Conservation (phyloP, 2,113 vertebrate species). For the Sceloporus tristichus region DNA sequence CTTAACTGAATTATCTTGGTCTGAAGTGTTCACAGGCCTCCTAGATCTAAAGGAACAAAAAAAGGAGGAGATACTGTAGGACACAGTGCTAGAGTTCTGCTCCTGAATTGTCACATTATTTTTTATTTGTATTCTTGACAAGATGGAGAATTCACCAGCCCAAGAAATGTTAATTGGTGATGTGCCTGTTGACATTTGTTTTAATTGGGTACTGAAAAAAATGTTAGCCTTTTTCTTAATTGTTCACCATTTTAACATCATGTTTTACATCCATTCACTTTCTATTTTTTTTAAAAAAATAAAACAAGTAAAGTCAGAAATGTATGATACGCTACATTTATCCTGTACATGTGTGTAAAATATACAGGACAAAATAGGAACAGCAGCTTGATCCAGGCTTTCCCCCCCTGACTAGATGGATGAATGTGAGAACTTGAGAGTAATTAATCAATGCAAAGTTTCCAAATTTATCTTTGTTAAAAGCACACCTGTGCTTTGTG, state of each 20-base stretch:
- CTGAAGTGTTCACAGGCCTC: accelerated
- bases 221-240: slow-evolving; percentile 6
- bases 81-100: background rate
- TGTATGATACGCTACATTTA: background rate
- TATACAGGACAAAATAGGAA: slow-evolving; percentile 7
- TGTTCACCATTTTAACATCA: background rate
- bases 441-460: slow-evolving; percentile 72
- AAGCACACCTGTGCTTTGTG: slow-evolving; percentile 58
- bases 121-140: background rate
- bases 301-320: background rate
- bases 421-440: slow-evolving; percentile 44
- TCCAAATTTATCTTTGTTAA: slow-evolving; percentile 60
- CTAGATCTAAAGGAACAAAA: background rate
- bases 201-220: slow-evolving; percentile 13
- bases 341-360: background rate
- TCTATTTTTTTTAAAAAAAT: background rate
- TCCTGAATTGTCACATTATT: background rate
- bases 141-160: background rate
- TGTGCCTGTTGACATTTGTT: background rate
- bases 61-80: too few relatives aligned
- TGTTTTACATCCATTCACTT: background rate
- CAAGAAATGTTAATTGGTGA: slow-evolving; percentile 3
- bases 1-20: background rate
- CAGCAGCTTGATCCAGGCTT: background rate
- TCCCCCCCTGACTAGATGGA: slow-evolving; percentile 13